Percentiles rank a stretch among this genome's conserved stretches.
These are phyloP conservation scores for Cartodere bifasciata DNA, from an alignment of 2,888 invertebrate species.

Conservation along the genomic window DNA sequence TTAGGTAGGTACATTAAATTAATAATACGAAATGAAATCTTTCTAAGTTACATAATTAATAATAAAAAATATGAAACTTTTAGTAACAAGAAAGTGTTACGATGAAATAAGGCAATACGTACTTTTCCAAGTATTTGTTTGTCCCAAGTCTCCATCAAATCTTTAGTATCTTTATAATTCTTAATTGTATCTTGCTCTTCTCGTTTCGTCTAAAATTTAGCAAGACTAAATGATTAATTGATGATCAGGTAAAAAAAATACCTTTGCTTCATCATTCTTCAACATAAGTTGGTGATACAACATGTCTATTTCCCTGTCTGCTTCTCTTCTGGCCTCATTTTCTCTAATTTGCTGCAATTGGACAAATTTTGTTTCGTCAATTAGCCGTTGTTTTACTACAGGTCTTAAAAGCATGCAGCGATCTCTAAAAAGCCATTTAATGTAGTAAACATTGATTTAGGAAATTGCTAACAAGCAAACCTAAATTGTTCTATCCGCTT, in stretches of 20 bases:
- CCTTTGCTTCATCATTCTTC: constrained; percentile 42
- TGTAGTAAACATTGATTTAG: background rate
- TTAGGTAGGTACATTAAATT: too few species aligned
- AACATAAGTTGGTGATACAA: constrained; percentile 49
- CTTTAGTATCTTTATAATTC: constrained; percentile 31
- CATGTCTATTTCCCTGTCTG: constrained; percentile 43
- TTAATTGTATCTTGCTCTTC: constrained; percentile 41
- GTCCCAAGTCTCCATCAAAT: constrained; percentile 29
- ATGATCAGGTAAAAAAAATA: constrained; percentile 12
- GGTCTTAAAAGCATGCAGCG: constrained; percentile 38
- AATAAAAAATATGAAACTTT: too few species aligned
- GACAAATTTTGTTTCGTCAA: constrained; percentile 39
- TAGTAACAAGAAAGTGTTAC: too few species aligned
- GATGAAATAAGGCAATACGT: too few species aligned
- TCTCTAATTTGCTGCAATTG: constrained; percentile 50
- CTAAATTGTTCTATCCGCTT: constrained; percentile 36
- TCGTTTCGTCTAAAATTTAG: constrained; percentile 35
- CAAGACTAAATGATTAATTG: constrained; percentile 2
- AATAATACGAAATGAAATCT: too few species aligned
- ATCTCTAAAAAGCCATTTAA: constrained; percentile 15
- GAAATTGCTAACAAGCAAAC: constrained; percentile 11
- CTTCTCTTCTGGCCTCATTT: constrained; percentile 39
- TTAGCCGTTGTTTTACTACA: constrained; percentile 35
- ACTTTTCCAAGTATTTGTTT: constrained; percentile 30
- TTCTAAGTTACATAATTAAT: too few species aligned